Percentiles rank a stretch among this genome's conserved stretches.
Conservation (phyloP, 2,113 vertebrate genomes). For the Dolichotis patagonum region DNA sequence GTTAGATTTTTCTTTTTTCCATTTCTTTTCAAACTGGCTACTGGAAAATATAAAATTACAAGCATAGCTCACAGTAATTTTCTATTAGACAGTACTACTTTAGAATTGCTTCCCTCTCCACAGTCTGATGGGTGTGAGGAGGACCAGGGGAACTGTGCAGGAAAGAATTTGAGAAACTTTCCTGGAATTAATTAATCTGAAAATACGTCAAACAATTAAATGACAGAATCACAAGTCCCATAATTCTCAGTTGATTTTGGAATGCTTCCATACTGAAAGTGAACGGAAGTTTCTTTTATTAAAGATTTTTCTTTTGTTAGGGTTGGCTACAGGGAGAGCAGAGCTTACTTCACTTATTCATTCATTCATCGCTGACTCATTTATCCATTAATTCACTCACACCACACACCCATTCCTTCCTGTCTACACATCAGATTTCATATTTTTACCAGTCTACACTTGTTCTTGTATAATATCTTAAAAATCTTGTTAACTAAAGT, state of each 20-base stretch:
- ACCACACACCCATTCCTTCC: not conserved
- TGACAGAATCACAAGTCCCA: not conserved
- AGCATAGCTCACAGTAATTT: not conserved
- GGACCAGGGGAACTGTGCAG: not conserved
- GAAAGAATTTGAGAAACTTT: not conserved
- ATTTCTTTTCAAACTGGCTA: not conserved
- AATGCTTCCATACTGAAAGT: not conserved
- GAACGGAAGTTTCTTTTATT: not conserved
- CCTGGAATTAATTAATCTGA: not conserved
- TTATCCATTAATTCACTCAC: not conserved
- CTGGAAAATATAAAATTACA: not conserved
- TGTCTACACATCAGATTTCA: not conserved
- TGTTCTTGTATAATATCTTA: not conserved
- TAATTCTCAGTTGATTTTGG: not conserved
- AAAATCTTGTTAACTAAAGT: not conserved
- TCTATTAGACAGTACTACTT: not conserved
- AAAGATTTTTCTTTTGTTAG: not conserved
- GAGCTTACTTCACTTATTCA: not conserved
- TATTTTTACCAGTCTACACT: not conserved
- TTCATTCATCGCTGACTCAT: not conserved
- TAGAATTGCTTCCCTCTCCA: not conserved
- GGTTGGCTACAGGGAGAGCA: not conserved
- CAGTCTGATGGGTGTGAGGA: fast-evolving
- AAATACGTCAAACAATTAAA: not conserved
- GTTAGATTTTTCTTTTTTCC: not conserved